Percentiles rank a stretch among this genome's conserved stretches.
phyloP scores from a whole-genome alignment of 2,797 vertebrate species.

The Liparis tanakae region DNA sequence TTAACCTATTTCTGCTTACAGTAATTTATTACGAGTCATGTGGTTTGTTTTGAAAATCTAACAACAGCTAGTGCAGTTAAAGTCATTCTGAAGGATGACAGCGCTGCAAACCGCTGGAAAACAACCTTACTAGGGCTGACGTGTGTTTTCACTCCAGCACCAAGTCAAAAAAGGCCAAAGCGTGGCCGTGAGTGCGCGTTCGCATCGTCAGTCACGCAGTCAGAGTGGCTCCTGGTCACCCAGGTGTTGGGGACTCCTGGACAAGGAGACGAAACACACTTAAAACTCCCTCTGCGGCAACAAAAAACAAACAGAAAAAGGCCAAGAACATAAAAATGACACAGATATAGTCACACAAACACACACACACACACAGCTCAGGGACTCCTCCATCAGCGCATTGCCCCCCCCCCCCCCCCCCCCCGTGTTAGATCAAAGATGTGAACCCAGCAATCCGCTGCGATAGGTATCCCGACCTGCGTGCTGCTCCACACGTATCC shows the following conservation, averaged over 20 bases:
- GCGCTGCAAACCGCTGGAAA: not conserved
- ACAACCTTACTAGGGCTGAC: not conserved
- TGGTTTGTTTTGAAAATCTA: slow-evolving; percentile 4
- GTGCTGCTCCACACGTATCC: slow-evolving; percentile 67
- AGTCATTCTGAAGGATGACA: slow-evolving; percentile 3
- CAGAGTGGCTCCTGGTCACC: not conserved
- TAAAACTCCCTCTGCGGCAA: not conserved
- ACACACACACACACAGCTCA: slow-evolving; percentile 1
- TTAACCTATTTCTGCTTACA: not conserved
- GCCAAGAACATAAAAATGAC: slow-evolving; percentile 13
- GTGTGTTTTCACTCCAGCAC: not conserved
- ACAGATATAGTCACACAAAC: slow-evolving; percentile 13
- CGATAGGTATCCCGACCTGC: slow-evolving; percentile 56
- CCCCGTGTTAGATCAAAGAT: slow-evolving; percentile 43
- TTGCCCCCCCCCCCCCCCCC: too few relatives aligned
- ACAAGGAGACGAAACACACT: slow-evolving; percentile 8
- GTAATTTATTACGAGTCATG: not conserved
- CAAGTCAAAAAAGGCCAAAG: not conserved
- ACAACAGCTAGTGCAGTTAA: not conserved
- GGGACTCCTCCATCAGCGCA: slow-evolving; percentile 33
- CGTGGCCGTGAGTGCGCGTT: not conserved
- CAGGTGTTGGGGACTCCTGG: not conserved
- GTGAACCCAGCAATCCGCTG: slow-evolving; percentile 15
- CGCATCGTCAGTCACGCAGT: not conserved
- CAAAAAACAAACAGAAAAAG: slow-evolving; percentile 1